Evolutionary conservation across 1,140 invertebrate genomes (phyloP), one percentile per base, ranked within the genome.

Genomic region (Ceratina australensis): DNA sequence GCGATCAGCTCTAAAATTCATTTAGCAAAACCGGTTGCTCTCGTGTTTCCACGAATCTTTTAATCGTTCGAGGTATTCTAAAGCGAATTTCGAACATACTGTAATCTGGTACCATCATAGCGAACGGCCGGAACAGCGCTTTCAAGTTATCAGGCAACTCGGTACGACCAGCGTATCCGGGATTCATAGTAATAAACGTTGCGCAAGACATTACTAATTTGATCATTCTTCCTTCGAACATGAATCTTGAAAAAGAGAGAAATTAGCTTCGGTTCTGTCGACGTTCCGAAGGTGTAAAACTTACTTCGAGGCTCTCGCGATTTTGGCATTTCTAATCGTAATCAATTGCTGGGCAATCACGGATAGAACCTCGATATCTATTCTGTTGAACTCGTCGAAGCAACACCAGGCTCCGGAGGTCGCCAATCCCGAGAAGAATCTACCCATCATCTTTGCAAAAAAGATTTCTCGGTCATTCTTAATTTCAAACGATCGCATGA

Each of bases 31-130:
- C 7, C 22, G 15, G 16, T 49, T 18, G 10, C 10, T 42, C 33
- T 42, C 8, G 3, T 42, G 10, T 42, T 42, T 42, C 33, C 10
- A 42, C 2, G 33, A 42, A 42, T 42, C 33, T 42, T 42, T 42
- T 42, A 42, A 49, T 50, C 10, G 2, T 22, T 49, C 5, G 1
- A 16, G 7, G 15, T 47, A 22, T 15, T 49, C 16, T 13, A 24
- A 12, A 13, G 16, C 16, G 5, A 26, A 2, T 3, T 49, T 26
- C 0, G 54, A 16, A 86, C 91, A 91, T 90, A 95, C 95, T 94
- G 87, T 98, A 98, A 92, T 98, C 96, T 0, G 97, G 97, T 59
- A 98, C 97, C 97, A 98, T 98, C 97, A 98, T 98, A 3, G 97
- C 94, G 66, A 98, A 95, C 0, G 97, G 97, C 79, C 97, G 94